Percentiles rank a stretch among this genome's conserved stretches.
Conservation (phyloP, 2,113 vertebrate species). For the Phalacrocorax carbo region DNA sequence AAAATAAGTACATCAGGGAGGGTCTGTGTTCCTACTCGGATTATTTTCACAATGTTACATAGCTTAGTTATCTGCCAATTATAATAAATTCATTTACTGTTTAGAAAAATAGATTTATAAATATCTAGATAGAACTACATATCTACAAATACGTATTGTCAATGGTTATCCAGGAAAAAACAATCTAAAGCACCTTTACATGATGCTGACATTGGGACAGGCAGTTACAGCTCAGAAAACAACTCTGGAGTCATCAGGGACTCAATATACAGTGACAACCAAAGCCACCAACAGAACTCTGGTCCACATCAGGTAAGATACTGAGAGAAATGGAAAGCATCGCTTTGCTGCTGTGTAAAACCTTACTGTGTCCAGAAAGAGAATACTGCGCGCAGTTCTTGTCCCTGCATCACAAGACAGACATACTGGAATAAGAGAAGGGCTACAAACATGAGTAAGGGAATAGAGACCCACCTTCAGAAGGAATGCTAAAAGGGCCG, state of each 20-base stretch:
- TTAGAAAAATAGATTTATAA: neutral
- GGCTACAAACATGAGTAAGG: neutral
- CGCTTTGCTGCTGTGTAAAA: neutral
- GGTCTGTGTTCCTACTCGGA: neutral
- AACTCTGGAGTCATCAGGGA: neutral
- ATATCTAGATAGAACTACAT: neutral
- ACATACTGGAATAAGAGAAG: neutral
- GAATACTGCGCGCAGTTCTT: accelerated
- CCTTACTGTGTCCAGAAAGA: neutral
- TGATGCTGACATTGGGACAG: neutral
- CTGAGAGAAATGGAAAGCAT: neutral
- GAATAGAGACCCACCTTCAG: neutral
- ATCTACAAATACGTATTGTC: neutral
- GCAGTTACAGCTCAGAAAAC: neutral
- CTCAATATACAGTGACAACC: neutral
- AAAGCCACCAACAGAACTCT: neutral
- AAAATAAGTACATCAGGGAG: neutral
- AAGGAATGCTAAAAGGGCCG: neutral
- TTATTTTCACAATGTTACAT: neutral
- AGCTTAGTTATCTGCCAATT: neutral
- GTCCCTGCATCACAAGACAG: neutral
- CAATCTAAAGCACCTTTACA: neutral
- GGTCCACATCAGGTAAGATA: neutral
- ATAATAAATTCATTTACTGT: neutral
- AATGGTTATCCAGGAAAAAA: neutral